These are phyloP conservation scores for Amphiura filiformis DNA, from an alignment of 35 echinoderm and acorn worm genomes.

Conservation along the genomic window DNA sequence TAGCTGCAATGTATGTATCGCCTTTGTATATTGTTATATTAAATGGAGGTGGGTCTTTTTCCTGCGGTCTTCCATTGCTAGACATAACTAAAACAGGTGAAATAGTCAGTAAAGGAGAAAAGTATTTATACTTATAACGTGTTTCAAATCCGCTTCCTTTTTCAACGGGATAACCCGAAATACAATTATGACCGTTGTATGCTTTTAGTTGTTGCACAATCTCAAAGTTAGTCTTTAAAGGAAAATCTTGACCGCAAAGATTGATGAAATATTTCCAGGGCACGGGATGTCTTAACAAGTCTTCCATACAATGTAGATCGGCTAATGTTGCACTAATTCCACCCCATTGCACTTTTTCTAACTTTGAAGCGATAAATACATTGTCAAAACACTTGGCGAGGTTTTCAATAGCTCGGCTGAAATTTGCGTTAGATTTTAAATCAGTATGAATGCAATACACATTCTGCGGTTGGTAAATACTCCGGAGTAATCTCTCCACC, in stretches of 20 bases:
- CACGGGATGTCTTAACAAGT: too few species aligned
- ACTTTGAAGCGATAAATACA: constrained; percentile 57
- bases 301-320: constrained; percentile 82
- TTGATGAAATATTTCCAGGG: constrained; percentile 74
- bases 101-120: too few species aligned
- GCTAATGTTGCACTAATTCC: constrained; percentile 32
- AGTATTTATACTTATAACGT: neutral
- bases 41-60: constrained; percentile 48
- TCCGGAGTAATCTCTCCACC: constrained; percentile 50
- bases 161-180: constrained; percentile 12
- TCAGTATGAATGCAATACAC: constrained; percentile 72
- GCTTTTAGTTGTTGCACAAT: too few species aligned
- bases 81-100: too few species aligned
- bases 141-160: too few species aligned
- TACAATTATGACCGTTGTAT: constrained; percentile 49
- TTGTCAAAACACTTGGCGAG: constrained; percentile 69
- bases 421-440: constrained; percentile 29
- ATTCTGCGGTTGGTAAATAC: constrained; percentile 75
- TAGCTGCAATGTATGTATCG: too few species aligned
- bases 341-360: constrained; percentile 46
- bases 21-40: too few species aligned
- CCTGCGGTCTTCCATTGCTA: neutral
- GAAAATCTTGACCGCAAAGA: too few species aligned
- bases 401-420: constrained; percentile 27
- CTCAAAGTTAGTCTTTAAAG: too few species aligned